Evolutionary conservation across 64 coral and sea anemone species (phyloP).

Genomic region (Platygyra sinensis): DNA sequence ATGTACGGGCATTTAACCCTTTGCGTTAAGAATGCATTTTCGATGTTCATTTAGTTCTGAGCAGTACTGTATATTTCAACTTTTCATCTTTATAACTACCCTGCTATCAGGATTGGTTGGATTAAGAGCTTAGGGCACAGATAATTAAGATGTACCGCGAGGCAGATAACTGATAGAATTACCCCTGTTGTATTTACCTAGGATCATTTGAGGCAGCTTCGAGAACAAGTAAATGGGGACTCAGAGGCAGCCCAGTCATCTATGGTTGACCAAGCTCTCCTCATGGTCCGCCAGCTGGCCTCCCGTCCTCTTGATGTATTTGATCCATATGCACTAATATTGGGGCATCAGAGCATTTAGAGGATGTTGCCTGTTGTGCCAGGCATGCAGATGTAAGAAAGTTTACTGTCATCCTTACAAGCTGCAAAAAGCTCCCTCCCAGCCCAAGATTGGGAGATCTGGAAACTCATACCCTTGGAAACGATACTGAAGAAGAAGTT

Average conservation of each 20-base stretch:
- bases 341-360: constrained; percentile 29
- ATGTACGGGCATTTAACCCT: no score
- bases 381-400: constrained; percentile 6
- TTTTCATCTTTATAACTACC: no score
- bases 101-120: no score
- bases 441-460: constrained; percentile 25
- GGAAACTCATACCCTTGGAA: constrained; percentile 11
- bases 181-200: constrained; percentile 1
- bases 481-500: neutral
- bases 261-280: constrained; percentile 22
- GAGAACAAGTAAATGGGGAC: constrained; percentile 1
- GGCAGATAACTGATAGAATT: neutral
- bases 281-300: constrained; percentile 42
- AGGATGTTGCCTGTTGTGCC: constrained; percentile 33
- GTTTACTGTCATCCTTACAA: constrained; percentile 24
- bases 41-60: no score
- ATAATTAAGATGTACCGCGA: neutral
- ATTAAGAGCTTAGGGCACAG: no score
- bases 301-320: constrained; percentile 30
- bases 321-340: constrained; percentile 17
- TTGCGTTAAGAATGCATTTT: no score
- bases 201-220: constrained; percentile 23
- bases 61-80: no score
- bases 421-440: constrained; percentile 26
- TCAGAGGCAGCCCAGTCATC: constrained; percentile 32